Percentiles rank a stretch among this genome's conserved stretches.
Evolutionary conservation across 1,140 invertebrate species (phyloP).

Genomic region (Ceratitis capitata): DNA sequence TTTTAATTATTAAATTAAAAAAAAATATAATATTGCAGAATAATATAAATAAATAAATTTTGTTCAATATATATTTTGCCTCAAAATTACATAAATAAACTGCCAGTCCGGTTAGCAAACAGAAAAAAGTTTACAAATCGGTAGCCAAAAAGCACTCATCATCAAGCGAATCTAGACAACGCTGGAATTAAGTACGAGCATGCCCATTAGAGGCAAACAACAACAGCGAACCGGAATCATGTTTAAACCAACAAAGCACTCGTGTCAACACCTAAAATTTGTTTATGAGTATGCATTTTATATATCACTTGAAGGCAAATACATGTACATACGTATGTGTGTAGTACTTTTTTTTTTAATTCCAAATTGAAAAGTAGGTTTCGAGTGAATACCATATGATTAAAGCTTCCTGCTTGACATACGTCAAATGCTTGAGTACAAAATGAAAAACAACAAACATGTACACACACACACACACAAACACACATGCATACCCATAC

Average conservation of each 20-base stretch:
- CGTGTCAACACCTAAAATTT: background rate
- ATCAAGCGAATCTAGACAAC: background rate
- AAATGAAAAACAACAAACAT: background rate
- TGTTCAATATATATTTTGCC: too few species aligned
- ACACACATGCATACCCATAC: background rate
- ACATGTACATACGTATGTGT: background rate
- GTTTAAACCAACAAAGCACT: background rate
- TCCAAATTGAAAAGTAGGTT: conserved; percentile 13
- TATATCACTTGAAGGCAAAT: background rate
- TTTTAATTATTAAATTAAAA: background rate
- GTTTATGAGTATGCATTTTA: background rate
- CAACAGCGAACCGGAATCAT: background rate
- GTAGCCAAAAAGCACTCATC: background rate
- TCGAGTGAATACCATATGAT: background rate
- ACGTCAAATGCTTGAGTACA: background rate
- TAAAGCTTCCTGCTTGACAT: conserved; percentile 26
- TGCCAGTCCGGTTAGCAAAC: too few species aligned
- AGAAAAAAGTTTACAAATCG: background rate
- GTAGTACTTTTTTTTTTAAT: too few species aligned
- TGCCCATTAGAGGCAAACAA: background rate
- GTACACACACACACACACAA: background rate
- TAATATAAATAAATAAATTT: too few species aligned
- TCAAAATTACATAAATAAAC: too few species aligned
- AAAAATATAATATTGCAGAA: too few species aligned
- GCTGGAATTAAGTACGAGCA: too few species aligned